A percentile compares a stretch with the other conserved stretches of the same genome.
phyloP scores from a whole-genome alignment of 2,888 invertebrate species.

The Dryadula phaetusa region DNA sequence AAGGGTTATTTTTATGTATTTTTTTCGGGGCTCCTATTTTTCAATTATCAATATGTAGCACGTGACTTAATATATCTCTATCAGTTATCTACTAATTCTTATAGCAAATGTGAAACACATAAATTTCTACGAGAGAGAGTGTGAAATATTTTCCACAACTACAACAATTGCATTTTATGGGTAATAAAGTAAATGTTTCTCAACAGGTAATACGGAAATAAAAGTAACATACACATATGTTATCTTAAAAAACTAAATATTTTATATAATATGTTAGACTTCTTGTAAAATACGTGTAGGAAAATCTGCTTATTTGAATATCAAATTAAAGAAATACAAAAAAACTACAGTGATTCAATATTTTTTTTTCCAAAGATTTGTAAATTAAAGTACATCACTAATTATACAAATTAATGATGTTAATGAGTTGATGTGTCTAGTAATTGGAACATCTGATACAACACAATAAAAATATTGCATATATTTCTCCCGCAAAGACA shows the following conservation, averaged over 20 bases:
- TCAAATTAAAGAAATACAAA: no score
- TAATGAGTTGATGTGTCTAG: conserved; percentile 23
- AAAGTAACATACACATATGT: neutral
- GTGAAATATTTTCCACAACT: conserved; percentile 58
- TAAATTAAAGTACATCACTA: conserved; percentile 4
- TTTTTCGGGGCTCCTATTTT: neutral
- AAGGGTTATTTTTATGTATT: neutral
- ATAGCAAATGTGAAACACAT: conserved; percentile 18
- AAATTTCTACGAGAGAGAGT: conserved; percentile 36
- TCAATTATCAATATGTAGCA: no score
- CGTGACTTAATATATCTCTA: neutral
- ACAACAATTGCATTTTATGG: conserved; percentile 52
- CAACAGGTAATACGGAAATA: conserved; percentile 48
- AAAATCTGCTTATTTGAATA: neutral
- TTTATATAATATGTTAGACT: neutral
- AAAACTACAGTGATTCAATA: neutral
- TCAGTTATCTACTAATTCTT: neutral
- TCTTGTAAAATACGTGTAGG: conserved; percentile 37
- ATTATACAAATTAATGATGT: conserved; percentile 25
- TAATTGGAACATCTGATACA: conserved; percentile 35
- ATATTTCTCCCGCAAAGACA: conserved; percentile 35
- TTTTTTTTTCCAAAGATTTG: neutral
- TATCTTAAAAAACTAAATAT: neutral
- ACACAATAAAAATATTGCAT: conserved; percentile 42
- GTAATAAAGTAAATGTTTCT: conserved; percentile 59